A percentile compares a stretch with the other conserved stretches of the same genome.
Conservation (phyloP, 2,797 vertebrate species). For the Diglossa cyanea region DNA sequence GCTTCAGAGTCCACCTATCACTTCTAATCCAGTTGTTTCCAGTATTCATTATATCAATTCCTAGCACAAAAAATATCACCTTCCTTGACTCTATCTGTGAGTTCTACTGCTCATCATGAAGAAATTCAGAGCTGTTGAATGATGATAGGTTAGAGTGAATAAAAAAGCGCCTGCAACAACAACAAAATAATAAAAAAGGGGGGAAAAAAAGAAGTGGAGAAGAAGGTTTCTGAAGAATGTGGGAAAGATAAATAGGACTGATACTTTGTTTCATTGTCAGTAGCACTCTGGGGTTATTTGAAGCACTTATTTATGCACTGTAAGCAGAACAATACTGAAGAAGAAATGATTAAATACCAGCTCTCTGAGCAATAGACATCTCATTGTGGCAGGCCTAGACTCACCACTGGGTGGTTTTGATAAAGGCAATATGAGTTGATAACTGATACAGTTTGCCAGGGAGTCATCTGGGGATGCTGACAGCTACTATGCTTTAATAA, state of each 20-base stretch:
- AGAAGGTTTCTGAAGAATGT: constrained; percentile 82
- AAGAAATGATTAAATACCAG: constrained; percentile 98
- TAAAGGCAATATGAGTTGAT: constrained; percentile 99
- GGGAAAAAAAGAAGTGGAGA: constrained; percentile 20
- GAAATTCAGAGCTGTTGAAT: constrained; percentile 85
- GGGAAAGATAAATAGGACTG: constrained; percentile 94
- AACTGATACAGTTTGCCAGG: constrained; percentile 98
- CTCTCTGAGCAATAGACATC: constrained; percentile 92
- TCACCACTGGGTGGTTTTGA: constrained; percentile 96
- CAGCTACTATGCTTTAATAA: constrained; percentile 99
- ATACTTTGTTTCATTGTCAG: constrained; percentile 97
- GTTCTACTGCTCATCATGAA: constrained; percentile 81
- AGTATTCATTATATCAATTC: constrained; percentile 49
- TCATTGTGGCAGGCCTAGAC: constrained; percentile 91
- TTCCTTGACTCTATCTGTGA: constrained; percentile 79
- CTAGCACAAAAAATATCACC: constrained; percentile 66
- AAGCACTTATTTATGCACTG: constrained; percentile 98
- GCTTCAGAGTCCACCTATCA: constrained; percentile 51
- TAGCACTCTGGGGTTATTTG: constrained; percentile 93
- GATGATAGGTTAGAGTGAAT: constrained; percentile 85
- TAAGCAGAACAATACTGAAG: constrained; percentile 97
- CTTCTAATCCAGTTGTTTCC: constrained; percentile 29
- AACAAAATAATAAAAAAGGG: constrained; percentile 73
- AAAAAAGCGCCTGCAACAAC: constrained; percentile 85
- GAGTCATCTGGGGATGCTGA: constrained; percentile 90